Conservation (phyloP, 2,797 vertebrate species). For the Enteromius viviparus region DNA sequence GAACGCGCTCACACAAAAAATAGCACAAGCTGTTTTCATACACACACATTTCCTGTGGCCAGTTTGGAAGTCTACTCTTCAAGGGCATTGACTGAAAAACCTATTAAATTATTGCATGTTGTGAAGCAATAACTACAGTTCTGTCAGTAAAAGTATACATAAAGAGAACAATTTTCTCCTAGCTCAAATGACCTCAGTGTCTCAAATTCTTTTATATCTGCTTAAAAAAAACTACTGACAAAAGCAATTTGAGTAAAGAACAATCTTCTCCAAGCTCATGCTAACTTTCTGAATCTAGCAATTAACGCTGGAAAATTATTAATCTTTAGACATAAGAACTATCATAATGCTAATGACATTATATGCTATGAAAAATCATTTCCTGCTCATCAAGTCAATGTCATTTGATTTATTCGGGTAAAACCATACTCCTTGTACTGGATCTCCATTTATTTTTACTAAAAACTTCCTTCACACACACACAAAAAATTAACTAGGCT, state of each 20-base stretch:
- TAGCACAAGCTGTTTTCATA: constrained; percentile 64
- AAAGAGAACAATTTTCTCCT: background rate
- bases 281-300: constrained; percentile 71
- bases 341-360: constrained; percentile 47
- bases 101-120: background rate
- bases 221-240: background rate
- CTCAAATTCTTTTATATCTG: background rate
- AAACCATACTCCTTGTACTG: constrained; percentile 57
- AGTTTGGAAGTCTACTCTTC: constrained; percentile 63
- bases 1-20: constrained; percentile 72
- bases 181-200: background rate
- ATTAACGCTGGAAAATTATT: constrained; percentile 73
- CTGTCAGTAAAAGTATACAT: background rate
- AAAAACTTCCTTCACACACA: constrained; percentile 65
- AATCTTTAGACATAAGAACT: constrained; percentile 41
- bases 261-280: constrained; percentile 9
- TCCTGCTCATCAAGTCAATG: constrained; percentile 71
- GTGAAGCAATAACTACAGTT: background rate
- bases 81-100: constrained; percentile 54
- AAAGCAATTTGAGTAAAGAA: background rate
- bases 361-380: constrained; percentile 56
- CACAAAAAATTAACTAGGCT: constrained; percentile 72
- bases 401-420: constrained; percentile 57
- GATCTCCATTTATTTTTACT: constrained; percentile 63
- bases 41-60: constrained; percentile 10